Evolutionary conservation across 1,140 invertebrate species (phyloP).

Genomic region (Drepana arcuata): DNA sequence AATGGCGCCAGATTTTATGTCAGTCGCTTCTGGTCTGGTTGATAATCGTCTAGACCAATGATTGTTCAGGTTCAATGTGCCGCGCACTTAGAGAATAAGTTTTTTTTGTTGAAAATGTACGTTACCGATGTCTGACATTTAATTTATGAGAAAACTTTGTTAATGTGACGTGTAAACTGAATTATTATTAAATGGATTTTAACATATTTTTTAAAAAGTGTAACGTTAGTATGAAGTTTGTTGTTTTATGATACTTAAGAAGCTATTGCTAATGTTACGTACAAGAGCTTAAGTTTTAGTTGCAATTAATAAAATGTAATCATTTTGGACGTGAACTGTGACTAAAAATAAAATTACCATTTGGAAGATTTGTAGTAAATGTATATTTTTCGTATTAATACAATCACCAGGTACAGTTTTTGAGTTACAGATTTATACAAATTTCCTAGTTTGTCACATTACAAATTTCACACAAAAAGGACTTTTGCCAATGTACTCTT

Average conservation of each 20-base stretch:
- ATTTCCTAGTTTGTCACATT: slow-evolving; percentile 49
- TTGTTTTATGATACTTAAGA: slow-evolving; percentile 5
- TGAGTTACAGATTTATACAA: slow-evolving; percentile 58
- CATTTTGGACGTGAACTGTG: no score
- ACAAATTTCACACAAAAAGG: slow-evolving; percentile 32
- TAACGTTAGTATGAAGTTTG: no score
- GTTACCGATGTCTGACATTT: slow-evolving; percentile 44
- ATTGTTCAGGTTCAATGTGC: no score
- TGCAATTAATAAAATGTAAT: no score
- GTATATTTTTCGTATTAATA: slow-evolving; percentile 67
- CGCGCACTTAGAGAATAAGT: no score
- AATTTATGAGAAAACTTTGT: slow-evolving; percentile 10
- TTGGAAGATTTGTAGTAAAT: slow-evolving; percentile 69
- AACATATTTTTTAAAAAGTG: no score
- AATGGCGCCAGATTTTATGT: no score
- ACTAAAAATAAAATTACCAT: slow-evolving; percentile 43
- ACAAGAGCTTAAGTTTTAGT: slow-evolving; percentile 47
- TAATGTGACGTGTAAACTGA: no score
- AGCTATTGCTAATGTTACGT: slow-evolving; percentile 22
- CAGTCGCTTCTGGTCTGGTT: no score
- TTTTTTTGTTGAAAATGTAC: slow-evolving; percentile 18
- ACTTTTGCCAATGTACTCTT: slow-evolving; percentile 25
- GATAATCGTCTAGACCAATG: no score
- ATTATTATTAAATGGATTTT: no score
- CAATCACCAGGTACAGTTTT: slow-evolving; percentile 69